Evolutionary conservation across 2,888 invertebrate species (phyloP), one percentile per base, ranked within the genome.

Genomic region (Chalcosyrphus nemorum): DNA sequence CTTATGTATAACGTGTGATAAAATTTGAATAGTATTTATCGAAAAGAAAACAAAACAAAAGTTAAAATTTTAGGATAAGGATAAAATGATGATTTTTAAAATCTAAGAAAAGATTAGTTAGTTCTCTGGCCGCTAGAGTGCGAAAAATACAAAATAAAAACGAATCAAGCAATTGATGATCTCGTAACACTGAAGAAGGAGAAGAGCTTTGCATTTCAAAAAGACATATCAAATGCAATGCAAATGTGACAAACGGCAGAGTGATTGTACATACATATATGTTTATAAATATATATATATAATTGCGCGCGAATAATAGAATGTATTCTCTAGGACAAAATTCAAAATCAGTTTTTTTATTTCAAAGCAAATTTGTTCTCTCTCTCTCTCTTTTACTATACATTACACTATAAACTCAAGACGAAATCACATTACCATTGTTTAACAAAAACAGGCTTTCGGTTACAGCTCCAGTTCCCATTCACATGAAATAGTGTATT

Each of bases 401-500:
- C 35, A 47, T 24, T 24, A 21, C 32, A 59, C 19, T n/a, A n/a
- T n/a, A n/a, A 35, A 65, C 2, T n/a, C 21, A 24, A 21, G 4
- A 24, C 24, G 41, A 13, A 21, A 45, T 32, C 24, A 47, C 41
- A 59, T 35, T 43, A 57, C 15, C 43, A 32, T 35, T 35, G n/a
- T n/a, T n/a, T n/a, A n/a, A n/a, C n/a, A 21, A 38, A 7, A 32
- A 41, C 41, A 74, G 70, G 80, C 74, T 75, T 84, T 84, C 57
- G 63, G 84, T 84, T 84, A 75, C 80, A 78, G 65, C 68, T 65
- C 43, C 63, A 81, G 65, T 80, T 80, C 65, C 80, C 84, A 77
- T 65, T 84, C 84, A 84, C 80, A 75, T 70, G 84, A 85, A 85
- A 85, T 85, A 85, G 85, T 85, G 75, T 85, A 85, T 76, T 85